Conservation (phyloP, 2,888 invertebrate genomes). For the Apamea sordens region DNA sequence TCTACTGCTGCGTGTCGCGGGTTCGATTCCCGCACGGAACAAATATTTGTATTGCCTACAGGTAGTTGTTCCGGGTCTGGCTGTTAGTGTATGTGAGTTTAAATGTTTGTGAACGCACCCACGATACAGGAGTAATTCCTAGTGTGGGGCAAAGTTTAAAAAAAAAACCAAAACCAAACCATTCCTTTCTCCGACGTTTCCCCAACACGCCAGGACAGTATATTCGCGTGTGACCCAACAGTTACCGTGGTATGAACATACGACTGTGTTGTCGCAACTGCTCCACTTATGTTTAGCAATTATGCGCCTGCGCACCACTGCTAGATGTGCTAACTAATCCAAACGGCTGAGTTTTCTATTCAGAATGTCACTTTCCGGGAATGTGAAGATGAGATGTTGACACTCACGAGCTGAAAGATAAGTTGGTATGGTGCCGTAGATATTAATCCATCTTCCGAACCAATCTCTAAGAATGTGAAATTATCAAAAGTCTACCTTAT, state of each 20-base stretch:
- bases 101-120: no score
- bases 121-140: no score
- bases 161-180: no score
- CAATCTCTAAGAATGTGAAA: neutral
- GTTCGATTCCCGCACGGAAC: no score
- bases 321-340: constrained; percentile 24
- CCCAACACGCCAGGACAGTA: constrained; percentile 2
- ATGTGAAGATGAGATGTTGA: no score
- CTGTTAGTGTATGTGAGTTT: no score
- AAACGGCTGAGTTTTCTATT: neutral
- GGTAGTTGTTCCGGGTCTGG: no score
- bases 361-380: neutral
- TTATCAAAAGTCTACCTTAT: no score
- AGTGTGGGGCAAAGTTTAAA: no score
- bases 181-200: neutral
- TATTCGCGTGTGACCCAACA: constrained; percentile 52
- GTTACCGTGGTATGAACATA: constrained; percentile 31
- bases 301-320: constrained; percentile 26
- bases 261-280: constrained; percentile 53
- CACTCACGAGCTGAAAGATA: neutral
- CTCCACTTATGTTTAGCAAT: constrained; percentile 63
- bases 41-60: no score
- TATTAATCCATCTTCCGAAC: neutral
- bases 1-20: no score
- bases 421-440: neutral